phyloP scores from a whole-genome alignment of 2,888 invertebrate species.

The Papilio elwesi region DNA sequence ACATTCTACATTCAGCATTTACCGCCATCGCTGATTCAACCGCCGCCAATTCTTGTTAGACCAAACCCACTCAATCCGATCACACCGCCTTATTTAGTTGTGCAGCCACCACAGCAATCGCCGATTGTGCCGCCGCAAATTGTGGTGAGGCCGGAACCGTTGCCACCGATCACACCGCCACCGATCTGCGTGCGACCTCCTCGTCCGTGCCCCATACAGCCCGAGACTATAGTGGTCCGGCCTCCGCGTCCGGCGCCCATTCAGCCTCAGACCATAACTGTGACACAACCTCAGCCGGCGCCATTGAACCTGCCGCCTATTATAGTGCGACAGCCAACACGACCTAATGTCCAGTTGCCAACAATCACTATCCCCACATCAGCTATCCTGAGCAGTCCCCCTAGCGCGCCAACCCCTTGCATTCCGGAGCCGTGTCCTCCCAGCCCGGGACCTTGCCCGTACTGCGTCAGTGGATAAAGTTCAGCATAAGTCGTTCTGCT shows the following conservation, averaged over 20 bases:
- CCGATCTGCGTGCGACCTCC: slow-evolving; percentile 58
- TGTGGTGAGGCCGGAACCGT: slow-evolving; percentile 54
- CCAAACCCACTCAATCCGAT: slow-evolving; percentile 56
- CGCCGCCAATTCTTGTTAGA: slow-evolving; percentile 65
- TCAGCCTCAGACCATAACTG: slow-evolving; percentile 49
- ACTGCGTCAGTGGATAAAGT: slow-evolving; percentile 13
- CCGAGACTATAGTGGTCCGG: slow-evolving; percentile 57
- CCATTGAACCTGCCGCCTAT: slow-evolving; percentile 55
- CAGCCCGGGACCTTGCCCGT: slow-evolving; percentile 14
- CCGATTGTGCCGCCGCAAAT: slow-evolving; percentile 60
- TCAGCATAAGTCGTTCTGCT: not conserved
- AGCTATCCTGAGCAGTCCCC: slow-evolving; percentile 19
- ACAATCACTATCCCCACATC: slow-evolving; percentile 51
- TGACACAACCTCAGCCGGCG: slow-evolving; percentile 50
- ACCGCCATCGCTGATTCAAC: slow-evolving; percentile 68
- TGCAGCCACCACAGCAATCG: slow-evolving; percentile 54
- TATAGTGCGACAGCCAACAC: slow-evolving; percentile 57
- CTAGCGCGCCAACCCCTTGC: not conserved
- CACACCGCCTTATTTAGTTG: slow-evolving; percentile 55
- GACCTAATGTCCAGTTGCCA: slow-evolving; percentile 56
- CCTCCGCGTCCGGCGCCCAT: slow-evolving; percentile 58
- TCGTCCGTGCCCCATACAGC: slow-evolving; percentile 54
- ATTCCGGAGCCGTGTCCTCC: slow-evolving; percentile 8
- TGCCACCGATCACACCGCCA: slow-evolving; percentile 58
- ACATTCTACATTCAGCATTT: slow-evolving; percentile 60